phyloP scores from a whole-genome alignment of 2,888 invertebrate species.

The Schrankia costaestrigalis region DNA sequence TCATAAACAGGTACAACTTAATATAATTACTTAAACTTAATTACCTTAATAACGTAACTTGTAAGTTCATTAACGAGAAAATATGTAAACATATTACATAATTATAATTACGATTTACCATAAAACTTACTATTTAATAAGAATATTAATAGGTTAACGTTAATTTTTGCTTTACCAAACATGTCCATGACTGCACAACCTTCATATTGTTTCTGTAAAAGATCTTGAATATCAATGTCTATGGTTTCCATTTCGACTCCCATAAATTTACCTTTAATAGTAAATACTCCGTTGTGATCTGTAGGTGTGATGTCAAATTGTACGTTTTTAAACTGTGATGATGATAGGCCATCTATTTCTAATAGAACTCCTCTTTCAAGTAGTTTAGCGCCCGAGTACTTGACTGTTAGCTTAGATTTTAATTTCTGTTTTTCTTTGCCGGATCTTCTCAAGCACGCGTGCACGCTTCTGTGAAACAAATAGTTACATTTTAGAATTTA shows the following conservation, averaged over 20 bases:
- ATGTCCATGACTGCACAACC: slow-evolving; percentile 88
- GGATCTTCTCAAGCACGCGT: slow-evolving; percentile 71
- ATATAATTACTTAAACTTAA: too few relatives aligned
- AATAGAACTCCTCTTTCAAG: slow-evolving; percentile 86
- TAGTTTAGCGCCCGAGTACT: slow-evolving; percentile 85
- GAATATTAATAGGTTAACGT: slow-evolving; percentile 87
- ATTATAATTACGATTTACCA: slow-evolving; percentile 65
- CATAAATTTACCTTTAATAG: slow-evolving; percentile 87
- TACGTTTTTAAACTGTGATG: slow-evolving; percentile 86
- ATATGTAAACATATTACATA: too few relatives aligned
- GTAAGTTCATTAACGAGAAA: too few relatives aligned
- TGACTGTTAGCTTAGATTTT: slow-evolving; percentile 81
- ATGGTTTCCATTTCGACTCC: slow-evolving; percentile 88
- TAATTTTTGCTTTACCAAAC: slow-evolving; percentile 89
- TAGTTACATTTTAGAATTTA: not conserved
- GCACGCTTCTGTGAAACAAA: slow-evolving; percentile 73
- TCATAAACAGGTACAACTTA: too few relatives aligned
- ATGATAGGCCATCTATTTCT: slow-evolving; percentile 84
- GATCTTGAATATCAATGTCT: slow-evolving; percentile 85
- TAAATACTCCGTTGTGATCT: slow-evolving; percentile 84
- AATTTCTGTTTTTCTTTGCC: slow-evolving; percentile 77
- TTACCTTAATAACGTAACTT: too few relatives aligned
- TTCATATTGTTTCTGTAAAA: slow-evolving; percentile 88
- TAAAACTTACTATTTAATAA: slow-evolving; percentile 89
- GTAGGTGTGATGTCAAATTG: slow-evolving; percentile 87